Conservation (phyloP, 1,140 invertebrate species). For the Heliconius melpomene region DNA sequence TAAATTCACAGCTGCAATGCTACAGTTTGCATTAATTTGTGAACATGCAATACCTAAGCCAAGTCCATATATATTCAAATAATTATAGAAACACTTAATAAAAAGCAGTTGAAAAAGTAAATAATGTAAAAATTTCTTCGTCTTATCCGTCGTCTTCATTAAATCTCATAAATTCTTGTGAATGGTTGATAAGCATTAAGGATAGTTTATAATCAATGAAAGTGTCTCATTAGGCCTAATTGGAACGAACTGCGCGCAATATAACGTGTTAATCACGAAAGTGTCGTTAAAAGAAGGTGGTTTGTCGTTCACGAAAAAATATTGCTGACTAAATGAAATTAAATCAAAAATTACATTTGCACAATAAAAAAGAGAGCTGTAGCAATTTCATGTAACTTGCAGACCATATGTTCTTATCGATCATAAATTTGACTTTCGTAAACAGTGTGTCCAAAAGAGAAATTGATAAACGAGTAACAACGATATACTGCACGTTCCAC, state of each 20-base stretch:
- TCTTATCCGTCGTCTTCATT: not conserved
- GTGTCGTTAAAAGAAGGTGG: not conserved
- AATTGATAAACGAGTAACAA: not conserved
- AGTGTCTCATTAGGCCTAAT: conserved; percentile 34
- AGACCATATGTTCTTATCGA: not conserved
- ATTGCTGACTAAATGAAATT: not conserved
- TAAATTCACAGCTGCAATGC: not conserved
- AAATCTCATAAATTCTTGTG: not conserved
- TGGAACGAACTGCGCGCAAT: conserved; percentile 27
- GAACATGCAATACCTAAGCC: no score
- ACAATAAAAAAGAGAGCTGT: not conserved
- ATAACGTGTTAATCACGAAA: conserved; percentile 26
- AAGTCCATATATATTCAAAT: not conserved
- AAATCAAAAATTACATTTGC: not conserved
- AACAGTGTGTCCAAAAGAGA: not conserved
- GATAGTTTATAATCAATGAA: conserved; percentile 25
- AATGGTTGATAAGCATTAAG: conserved; percentile 16
- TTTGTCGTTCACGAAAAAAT: not conserved
- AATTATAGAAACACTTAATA: not conserved
- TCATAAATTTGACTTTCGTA: conserved; percentile 2
- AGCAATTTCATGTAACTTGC: not conserved
- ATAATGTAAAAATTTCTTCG: not conserved
- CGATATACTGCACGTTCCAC: conserved; percentile 38
- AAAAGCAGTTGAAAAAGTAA: not conserved
- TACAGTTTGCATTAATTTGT: not conserved